phyloP scores from a whole-genome alignment of 1,140 invertebrate species.

The Drosophila cardini region DNA sequence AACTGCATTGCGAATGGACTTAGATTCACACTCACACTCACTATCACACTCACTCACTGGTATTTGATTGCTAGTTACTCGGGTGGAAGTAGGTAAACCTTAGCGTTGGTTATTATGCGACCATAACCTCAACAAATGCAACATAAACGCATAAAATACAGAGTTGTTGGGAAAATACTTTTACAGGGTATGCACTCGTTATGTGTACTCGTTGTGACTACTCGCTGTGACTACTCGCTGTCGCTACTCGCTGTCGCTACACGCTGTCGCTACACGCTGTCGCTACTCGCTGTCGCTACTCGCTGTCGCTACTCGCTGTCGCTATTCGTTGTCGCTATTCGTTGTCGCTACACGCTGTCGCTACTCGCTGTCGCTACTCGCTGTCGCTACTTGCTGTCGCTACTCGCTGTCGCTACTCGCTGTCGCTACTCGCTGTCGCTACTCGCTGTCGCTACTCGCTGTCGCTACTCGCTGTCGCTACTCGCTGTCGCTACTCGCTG shows the following conservation, averaged over 20 bases:
- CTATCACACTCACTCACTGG: neutral
- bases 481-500: too few species aligned
- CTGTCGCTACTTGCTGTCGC: neutral
- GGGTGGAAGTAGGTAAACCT: neutral
- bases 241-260: neutral
- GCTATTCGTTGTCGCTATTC: neutral
- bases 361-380: neutral
- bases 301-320: neutral
- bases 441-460: too few species aligned
- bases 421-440: neutral
- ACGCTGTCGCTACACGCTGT: neutral
- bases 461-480: too few species aligned
- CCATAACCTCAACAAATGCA: neutral
- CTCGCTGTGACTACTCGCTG: neutral
- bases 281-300: neutral
- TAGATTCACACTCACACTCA: neutral
- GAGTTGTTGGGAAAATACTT: neutral
- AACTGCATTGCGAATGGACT: slow-evolving; percentile 10
- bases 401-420: neutral
- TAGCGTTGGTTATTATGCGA: neutral
- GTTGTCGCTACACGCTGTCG: neutral
- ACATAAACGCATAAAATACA: neutral
- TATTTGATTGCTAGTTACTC: slow-evolving; percentile 2
- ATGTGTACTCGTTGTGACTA: neutral
- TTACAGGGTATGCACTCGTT: neutral